A percentile compares a stretch with the other conserved stretches of the same genome.
Conservation (phyloP, 2,888 invertebrate species). For the Caradrina kadenii region DNA sequence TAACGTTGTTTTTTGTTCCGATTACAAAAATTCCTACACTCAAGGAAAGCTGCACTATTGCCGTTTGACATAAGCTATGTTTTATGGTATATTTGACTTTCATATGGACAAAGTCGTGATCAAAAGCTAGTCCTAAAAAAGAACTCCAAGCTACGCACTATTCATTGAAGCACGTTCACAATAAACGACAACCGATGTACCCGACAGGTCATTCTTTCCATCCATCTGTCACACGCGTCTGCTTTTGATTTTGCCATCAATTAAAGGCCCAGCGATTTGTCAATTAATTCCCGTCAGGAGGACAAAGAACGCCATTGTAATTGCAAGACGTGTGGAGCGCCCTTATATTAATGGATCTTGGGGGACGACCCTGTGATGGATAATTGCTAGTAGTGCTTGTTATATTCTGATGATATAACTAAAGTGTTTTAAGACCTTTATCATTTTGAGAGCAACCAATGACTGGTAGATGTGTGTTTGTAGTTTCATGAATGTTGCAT, state of each 20-base stretch:
- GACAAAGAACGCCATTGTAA: slow-evolving; percentile 79
- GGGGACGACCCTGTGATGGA: slow-evolving; percentile 59
- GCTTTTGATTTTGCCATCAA: slow-evolving; percentile 72
- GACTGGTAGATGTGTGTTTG: background rate
- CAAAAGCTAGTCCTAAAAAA: background rate
- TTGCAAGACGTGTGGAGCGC: slow-evolving; percentile 75
- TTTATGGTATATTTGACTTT: too few species aligned
- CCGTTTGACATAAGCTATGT: too few species aligned
- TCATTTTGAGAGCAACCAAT: background rate
- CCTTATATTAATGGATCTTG: slow-evolving; percentile 79
- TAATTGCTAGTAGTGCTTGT: slow-evolving; percentile 66
- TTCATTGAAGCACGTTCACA: slow-evolving; percentile 5
- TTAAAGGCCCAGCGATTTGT: slow-evolving; percentile 73
- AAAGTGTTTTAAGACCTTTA: slow-evolving; percentile 7
- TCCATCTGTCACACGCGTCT: slow-evolving; percentile 66
- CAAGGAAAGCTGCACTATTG: too few species aligned
- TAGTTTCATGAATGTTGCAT: background rate
- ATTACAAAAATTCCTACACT: too few species aligned
- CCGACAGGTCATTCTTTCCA: slow-evolving; percentile 53
- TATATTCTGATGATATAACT: slow-evolving; percentile 57
- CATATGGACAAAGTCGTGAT: too few species aligned
- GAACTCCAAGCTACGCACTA: slow-evolving; percentile 2
- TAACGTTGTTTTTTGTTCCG: too few species aligned
- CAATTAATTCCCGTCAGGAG: slow-evolving; percentile 80
- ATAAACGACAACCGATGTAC: slow-evolving; percentile 27